Evolutionary conservation across 2,113 vertebrate species (phyloP).

Genomic region (Manacus vitellinus): DNA sequence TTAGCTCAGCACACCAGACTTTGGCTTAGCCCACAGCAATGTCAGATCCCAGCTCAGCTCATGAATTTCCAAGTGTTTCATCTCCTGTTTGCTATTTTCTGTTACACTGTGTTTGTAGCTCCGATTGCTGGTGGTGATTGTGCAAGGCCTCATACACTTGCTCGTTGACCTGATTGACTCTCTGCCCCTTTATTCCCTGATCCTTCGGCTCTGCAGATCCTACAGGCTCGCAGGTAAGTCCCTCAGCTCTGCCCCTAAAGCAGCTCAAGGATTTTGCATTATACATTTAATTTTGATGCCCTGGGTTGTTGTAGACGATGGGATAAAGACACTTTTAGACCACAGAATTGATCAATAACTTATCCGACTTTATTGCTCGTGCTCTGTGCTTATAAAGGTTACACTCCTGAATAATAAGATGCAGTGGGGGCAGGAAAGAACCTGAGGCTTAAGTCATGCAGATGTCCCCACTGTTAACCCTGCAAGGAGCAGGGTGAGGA

Average conservation of each 20-base stretch:
- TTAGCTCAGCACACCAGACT: background rate
- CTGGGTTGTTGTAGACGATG: no score
- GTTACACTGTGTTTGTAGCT: conserved; percentile 71
- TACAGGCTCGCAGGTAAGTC: conserved; percentile 89
- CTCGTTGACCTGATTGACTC: conserved; percentile 90
- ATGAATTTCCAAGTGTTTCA: background rate
- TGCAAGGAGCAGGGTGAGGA: background rate
- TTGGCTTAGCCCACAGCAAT: background rate
- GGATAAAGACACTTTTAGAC: no score
- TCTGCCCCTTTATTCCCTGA: conserved; percentile 88
- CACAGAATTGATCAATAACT: no score
- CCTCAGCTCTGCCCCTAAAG: background rate
- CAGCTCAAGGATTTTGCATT: background rate
- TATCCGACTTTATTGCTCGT: no score
- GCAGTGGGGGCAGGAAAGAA: background rate
- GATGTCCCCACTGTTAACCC: background rate
- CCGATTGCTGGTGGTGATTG: conserved; percentile 88
- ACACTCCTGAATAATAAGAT: background rate
- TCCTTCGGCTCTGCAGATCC: conserved; percentile 84
- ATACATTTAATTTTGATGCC: background rate
- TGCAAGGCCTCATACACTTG: conserved; percentile 91
- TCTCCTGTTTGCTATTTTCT: background rate
- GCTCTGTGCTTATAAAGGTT: no score
- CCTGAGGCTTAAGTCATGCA: rapidly evolving
- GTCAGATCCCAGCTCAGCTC: background rate